Evolutionary conservation across 2,797 vertebrate genomes (phyloP).

Genomic region (Fistularia tabacaria): DNA sequence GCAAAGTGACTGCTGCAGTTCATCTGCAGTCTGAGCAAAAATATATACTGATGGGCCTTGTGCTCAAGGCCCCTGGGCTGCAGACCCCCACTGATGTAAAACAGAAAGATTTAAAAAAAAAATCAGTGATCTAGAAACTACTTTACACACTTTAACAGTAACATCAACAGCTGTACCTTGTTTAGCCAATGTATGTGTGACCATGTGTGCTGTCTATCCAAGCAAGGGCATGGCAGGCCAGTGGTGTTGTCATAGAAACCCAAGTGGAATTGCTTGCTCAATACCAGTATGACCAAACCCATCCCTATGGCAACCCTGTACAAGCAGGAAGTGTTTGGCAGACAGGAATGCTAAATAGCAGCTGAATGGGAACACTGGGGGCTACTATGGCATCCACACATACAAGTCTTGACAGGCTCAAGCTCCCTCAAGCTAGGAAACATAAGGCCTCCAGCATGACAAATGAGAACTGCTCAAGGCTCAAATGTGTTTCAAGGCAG

Average conservation of each 20-base stretch:
- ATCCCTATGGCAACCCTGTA: constrained; percentile 38
- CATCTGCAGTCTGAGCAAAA: constrained; percentile 44
- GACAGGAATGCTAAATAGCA: constrained; percentile 48
- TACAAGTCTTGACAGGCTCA: constrained; percentile 23
- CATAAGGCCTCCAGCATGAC: constrained; percentile 1
- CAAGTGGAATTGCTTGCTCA: constrained; percentile 41
- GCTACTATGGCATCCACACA: constrained; percentile 37
- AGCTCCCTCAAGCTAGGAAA: constrained; percentile 16
- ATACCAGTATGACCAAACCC: constrained; percentile 38
- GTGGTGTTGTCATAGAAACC: constrained; percentile 44
- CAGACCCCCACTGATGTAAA: constrained; percentile 25
- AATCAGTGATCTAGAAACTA: too few species aligned
- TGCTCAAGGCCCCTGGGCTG: constrained; percentile 23
- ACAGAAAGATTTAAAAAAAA: too few species aligned
- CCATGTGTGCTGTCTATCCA: constrained; percentile 32
- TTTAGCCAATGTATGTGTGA: not conserved
- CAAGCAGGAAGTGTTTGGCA: constrained; percentile 53
- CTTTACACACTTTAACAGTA: too few species aligned
- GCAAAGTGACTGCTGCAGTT: constrained; percentile 45
- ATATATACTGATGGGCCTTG: constrained; percentile 23
- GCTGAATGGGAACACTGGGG: constrained; percentile 14
- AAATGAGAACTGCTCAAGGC: not conserved
- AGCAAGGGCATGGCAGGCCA: constrained; percentile 33
- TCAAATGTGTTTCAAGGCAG: too few species aligned
- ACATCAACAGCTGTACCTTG: constrained; percentile 7